Conservation (phyloP, 2,113 vertebrate species). For the Prolemur simus region DNA sequence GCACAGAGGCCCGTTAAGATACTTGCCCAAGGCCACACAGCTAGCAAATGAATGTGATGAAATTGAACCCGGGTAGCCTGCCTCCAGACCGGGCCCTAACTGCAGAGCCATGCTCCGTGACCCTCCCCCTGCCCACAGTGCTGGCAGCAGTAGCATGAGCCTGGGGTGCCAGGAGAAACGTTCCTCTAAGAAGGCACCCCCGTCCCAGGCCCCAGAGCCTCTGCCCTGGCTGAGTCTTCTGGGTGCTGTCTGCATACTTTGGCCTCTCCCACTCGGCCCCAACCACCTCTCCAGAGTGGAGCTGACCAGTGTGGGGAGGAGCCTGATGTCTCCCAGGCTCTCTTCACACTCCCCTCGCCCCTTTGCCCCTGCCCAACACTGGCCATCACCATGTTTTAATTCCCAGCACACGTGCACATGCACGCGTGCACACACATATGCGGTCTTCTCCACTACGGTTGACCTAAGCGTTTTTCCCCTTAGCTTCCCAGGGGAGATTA, state of each 20-base stretch:
- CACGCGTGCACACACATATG: not conserved
- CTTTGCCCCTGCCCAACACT: not conserved
- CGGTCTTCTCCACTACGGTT: not conserved
- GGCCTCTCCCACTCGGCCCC: not conserved
- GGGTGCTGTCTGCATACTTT: rapidly evolving
- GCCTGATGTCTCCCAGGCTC: not conserved
- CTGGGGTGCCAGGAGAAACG: not conserved
- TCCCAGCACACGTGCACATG: not conserved
- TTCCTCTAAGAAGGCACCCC: not conserved
- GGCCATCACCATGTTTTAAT: not conserved
- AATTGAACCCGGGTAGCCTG: not conserved
- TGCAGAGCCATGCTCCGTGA: not conserved
- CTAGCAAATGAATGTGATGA: not conserved
- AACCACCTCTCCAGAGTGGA: not conserved
- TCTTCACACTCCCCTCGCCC: not conserved
- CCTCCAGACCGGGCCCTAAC: not conserved
- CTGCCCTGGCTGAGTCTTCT: not conserved
- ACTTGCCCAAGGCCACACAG: not conserved
- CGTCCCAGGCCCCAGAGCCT: not conserved
- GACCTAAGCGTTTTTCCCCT: not conserved
- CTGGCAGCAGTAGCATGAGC: not conserved
- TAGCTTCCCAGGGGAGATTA: not conserved
- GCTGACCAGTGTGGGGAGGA: not conserved
- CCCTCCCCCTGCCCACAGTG: not conserved
- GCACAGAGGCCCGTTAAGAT: not conserved